Base-by-base conservation (phyloP, 92 coral and sea anemone species). In the Paramuricea clavata region DNA sequence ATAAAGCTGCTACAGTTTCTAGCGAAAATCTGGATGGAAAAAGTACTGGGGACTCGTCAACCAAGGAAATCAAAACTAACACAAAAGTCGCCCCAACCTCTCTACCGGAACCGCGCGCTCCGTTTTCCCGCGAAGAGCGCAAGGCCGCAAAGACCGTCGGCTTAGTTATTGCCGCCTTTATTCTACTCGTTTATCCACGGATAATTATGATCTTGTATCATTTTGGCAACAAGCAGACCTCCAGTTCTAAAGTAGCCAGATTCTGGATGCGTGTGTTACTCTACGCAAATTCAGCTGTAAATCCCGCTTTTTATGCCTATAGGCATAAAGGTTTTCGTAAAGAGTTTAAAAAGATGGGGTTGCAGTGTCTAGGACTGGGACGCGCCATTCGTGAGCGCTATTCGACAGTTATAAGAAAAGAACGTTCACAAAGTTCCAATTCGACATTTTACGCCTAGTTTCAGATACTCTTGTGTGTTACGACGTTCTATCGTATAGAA, bases 131-230 rank as follows among this genome's bases (percentile, higher is more conserved):
- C 72, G 85, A 87, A 81, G 98, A 95, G 32, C 95, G 92, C 57
- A 93, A 91, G 89, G 95, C 98, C 17, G 98, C 98, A 36, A 91
- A 87, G 25, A 95, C 95, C 31, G 93, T 95, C n/a, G 98, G 93
- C 30, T n/a, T 95, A 28, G 98, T 95, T n/a, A 93, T 95, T 27
- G 92, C 89, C 39, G 98, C 94, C 2, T 95, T 95, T 36, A 87
- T 91, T 13, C 22, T 90, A 9, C 93, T 95, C 43, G 98, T 95
- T 15, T 95, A 93, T 60, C 98, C 98, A 3, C 93, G 98, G 2
- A 95, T 95, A 9, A 83, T 95, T 17, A 78, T 95, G 71, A 90
- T 95, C 74, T 76, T 95, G 44, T 93, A 89, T 72, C 98, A 93
- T 54, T 93, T 95, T 74, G 92, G 86, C 6, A 81, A 80, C 69